A percentile compares a stretch with the other conserved stretches of the same genome.
Evolutionary conservation across 2,888 invertebrate species (phyloP).

Genomic region (Scaptomyza reducta): DNA sequence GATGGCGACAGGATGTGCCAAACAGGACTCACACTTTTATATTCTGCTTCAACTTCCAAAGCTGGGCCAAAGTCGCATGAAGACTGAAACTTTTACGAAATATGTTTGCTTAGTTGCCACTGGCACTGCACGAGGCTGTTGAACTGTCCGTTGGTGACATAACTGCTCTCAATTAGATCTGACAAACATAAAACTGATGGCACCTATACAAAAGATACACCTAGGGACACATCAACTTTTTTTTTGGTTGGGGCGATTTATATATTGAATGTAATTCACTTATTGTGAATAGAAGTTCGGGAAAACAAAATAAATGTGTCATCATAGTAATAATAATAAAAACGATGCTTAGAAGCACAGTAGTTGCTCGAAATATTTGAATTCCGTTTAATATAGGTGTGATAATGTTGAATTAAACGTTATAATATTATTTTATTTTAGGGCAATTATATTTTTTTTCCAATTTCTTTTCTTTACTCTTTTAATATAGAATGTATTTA

Average conservation of each 20-base stretch:
- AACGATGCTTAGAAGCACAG: not conserved
- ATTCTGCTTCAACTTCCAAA: not conserved
- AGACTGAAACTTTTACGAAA: conserved; percentile 48
- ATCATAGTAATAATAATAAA: not conserved
- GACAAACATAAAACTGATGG: conserved; percentile 14
- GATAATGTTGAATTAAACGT: not conserved
- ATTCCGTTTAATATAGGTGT: not conserved
- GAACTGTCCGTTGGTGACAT: not conserved
- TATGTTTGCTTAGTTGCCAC: conserved; percentile 40
- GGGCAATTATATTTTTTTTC: no score
- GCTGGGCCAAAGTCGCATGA: not conserved
- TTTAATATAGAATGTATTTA: no score
- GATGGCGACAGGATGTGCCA: conserved; percentile 68
- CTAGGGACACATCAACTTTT: no score
- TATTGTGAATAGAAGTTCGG: not conserved
- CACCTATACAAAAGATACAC: not conserved
- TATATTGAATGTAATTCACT: not conserved
- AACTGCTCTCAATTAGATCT: conserved; percentile 3
- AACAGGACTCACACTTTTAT: conserved; percentile 43
- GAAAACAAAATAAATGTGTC: not conserved
- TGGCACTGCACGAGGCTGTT: conserved; percentile 4
- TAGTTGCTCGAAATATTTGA: not conserved
- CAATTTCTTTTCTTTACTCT: no score
- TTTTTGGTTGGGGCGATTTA: no score
- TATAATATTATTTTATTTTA: no score